These are phyloP conservation scores for Ophion ellenae DNA, from an alignment of 2,888 invertebrate genomes.

Conservation along the genomic window DNA sequence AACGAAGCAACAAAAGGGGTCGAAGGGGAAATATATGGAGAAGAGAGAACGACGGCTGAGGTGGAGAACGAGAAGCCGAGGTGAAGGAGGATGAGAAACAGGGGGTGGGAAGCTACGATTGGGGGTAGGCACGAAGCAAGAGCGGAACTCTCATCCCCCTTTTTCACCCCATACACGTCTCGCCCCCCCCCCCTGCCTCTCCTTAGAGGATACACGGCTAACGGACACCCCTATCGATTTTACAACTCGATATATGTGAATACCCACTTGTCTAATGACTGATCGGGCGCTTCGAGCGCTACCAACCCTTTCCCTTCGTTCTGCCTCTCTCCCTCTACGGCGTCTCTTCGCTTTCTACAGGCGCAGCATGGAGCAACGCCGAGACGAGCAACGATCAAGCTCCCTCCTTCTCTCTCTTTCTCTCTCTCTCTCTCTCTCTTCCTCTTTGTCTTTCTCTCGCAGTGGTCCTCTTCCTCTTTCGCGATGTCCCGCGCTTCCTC, in stretches of 20 bases:
- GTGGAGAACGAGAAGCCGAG: constrained; percentile 63
- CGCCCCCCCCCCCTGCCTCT: constrained; percentile 72
- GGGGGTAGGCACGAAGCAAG: constrained; percentile 54
- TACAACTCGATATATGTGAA: constrained; percentile 84
- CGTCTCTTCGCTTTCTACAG: constrained; percentile 64
- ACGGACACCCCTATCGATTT: constrained; percentile 84
- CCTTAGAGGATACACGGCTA: constrained; percentile 83
- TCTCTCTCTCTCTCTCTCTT: constrained; percentile 5
- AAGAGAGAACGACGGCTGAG: constrained; percentile 70
- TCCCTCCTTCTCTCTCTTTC: constrained; percentile 28
- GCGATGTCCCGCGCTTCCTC: constrained; percentile 32
- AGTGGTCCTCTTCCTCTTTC: neutral
- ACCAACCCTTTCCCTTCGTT: constrained; percentile 77
- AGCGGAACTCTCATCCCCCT: constrained; percentile 77
- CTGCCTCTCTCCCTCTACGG: constrained; percentile 64
- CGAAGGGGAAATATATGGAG: constrained; percentile 79
- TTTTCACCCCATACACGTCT: constrained; percentile 64
- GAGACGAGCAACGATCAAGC: constrained; percentile 52
- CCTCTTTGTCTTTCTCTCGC: neutral
- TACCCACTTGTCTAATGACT: constrained; percentile 84
- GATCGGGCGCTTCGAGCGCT: constrained; percentile 82
- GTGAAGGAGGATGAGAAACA: constrained; percentile 60
- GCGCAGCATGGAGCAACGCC: constrained; percentile 54
- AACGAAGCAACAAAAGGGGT: constrained; percentile 82
- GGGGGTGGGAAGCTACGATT: constrained; percentile 59